Evolutionary conservation across 2,113 vertebrate species (phyloP).

Genomic region (Barnardius zonarius): DNA sequence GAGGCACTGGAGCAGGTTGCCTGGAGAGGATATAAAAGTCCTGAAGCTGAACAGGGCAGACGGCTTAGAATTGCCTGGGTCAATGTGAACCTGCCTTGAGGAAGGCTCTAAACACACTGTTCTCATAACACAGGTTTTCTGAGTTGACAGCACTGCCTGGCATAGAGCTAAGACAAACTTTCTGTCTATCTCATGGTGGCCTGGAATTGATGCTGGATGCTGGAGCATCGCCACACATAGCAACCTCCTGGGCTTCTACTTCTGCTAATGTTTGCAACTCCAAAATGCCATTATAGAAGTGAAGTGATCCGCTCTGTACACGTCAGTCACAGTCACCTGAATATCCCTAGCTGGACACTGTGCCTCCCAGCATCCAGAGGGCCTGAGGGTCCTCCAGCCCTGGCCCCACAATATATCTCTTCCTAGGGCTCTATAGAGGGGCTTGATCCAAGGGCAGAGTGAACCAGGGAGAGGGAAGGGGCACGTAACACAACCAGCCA

Average conservation of each 20-base stretch:
- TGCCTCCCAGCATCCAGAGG: not conserved
- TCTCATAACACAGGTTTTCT: not conserved
- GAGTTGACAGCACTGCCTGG: not conserved
- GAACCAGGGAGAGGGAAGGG: not conserved
- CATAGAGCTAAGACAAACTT: not conserved
- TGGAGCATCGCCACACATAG: not conserved
- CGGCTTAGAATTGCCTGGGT: not conserved
- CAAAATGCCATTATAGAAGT: not conserved
- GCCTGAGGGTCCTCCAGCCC: not conserved
- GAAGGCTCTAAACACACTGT: not conserved
- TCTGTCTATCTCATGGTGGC: not conserved
- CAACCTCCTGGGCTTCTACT: not conserved
- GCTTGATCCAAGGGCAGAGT: not conserved
- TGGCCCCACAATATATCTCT: rapidly evolving
- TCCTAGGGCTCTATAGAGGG: not conserved
- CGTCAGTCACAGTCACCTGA: not conserved
- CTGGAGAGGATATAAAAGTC: not conserved
- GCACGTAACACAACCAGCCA: not conserved
- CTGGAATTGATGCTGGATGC: not conserved
- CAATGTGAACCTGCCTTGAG: not conserved
- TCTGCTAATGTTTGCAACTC: not conserved
- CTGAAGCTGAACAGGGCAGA: not conserved
- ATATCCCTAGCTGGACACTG: not conserved
- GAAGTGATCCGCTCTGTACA: not conserved
- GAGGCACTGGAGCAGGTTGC: not conserved